Evolutionary conservation across 2,113 vertebrate species (phyloP), one percentile per base, ranked within the genome.

Genomic region (Columba livia): DNA sequence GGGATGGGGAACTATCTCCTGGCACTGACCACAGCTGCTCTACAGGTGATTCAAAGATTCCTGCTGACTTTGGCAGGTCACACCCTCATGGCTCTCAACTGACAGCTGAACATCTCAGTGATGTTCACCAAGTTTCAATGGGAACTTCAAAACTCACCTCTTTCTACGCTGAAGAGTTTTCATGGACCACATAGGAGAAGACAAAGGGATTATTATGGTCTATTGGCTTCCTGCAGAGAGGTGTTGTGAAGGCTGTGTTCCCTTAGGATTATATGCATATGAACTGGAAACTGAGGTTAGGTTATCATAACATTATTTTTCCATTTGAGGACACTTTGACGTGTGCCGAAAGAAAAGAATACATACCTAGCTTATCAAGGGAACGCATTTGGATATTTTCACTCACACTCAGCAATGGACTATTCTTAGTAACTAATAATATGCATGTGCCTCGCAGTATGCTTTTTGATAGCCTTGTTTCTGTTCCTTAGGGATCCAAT

Each of bases 301-400:
- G 31, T 64, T 58, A 13, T 36, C 67, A 29, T 29, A 85, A 62
- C 10, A 44, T 50, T 71, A 32, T 80, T 92, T 88, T 92, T 90
- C 94, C 88, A 62, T 90, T 54, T 92, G 83, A 89, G 69, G 73
- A 81, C 32, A 23, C 79, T 86, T 56, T 11, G 53, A 71, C 1
- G 0, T n/a, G 65, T 79, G 80, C 77, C 48, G 61, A 67, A 73
- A 89, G 62, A 91, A 61, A 71, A 1, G 4, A 94, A 89, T 61
- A 92, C 58, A 73, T 57, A 65, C 26, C 54, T 61, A 53, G 36
- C 66, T 95, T 97, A 95, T 97, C 96, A 72, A 93, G 73, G 26
- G 61, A 92, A 93, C 2, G 10, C 36, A 66, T 70, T 73, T 85
- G 94, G 69, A 75, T 60, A 70, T 42, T 78, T 93, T 96, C 94